Percentiles rank a stretch among this genome's conserved stretches.
phyloP scores from a whole-genome alignment of 2,113 vertebrate species.

The Pithys albifrons region DNA sequence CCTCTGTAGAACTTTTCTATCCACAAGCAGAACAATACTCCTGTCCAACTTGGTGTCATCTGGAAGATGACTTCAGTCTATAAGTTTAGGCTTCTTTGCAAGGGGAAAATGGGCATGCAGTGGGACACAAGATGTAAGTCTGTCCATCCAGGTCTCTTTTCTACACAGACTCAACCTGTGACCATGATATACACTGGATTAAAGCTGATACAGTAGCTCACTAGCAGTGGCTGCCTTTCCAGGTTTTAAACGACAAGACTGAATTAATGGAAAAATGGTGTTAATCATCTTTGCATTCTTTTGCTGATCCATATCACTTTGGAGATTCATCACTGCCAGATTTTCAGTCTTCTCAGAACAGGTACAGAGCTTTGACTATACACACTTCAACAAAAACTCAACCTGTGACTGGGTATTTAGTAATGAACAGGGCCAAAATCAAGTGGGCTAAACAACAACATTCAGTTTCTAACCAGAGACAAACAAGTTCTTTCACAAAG shows the following conservation, averaged over 20 bases:
- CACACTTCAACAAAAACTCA: not conserved
- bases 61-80: not conserved
- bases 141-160: not conserved
- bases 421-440: not conserved
- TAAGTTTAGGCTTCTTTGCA: not conserved
- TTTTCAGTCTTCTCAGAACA: not conserved
- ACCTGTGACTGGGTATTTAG: not conserved
- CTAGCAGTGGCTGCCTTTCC: not conserved
- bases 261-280: not conserved
- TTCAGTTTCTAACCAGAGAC: not conserved
- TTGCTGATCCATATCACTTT: not conserved
- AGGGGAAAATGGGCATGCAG: not conserved
- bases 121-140: not conserved
- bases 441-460: not conserved
- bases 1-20: not conserved
- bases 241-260: not conserved
- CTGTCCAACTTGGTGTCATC: accelerated
- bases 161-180: not conserved
- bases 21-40: not conserved
- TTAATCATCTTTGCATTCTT: not conserved
- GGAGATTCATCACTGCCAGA: not conserved
- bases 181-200: not conserved
- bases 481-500: not conserved
- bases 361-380: not conserved
- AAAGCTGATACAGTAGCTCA: not conserved